Base-by-base conservation (phyloP, 2,888 invertebrate genomes). In the Xanthorhoe spadicearia region DNA sequence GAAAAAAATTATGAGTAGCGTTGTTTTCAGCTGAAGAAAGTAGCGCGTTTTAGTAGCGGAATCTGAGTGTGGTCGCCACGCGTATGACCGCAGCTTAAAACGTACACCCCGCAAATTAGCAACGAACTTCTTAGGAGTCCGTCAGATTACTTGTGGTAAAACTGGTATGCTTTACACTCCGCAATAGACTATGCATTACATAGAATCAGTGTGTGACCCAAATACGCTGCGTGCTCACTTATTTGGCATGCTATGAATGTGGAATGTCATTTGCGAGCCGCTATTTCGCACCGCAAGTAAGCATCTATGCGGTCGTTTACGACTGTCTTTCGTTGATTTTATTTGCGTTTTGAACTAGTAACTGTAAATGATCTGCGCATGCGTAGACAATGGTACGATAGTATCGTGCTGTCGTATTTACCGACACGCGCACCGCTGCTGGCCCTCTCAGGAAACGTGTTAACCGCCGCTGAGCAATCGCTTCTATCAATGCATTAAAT, bases 121-220 rank as follows among this genome's bases (percentile, higher is more conserved):
- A 79, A 83, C 81, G 76, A 84, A 82, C 83, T 83, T 85, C 83
- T 83, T 84, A 84, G 79, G 83, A 77, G 77, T 79, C 80, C 77
- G 80, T 80, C 78, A 83, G 84, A 90, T 90, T 86, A 83, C 88
- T 88, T 91, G 89, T 83, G 90, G 92, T 90, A 82, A 84, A 85
- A 83, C 79, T 80, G 75, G 66, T 73, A 82, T 78, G 78, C 78
- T 85, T 81, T 80, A 83, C 81, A 82, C 82, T 81, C 80, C 70
- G 75, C 82, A 84, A 43, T 68, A 43, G 57, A 57, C 56, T 78
- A 86, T 69, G 83, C 83, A 89, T 91, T 89, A 89, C 86, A 72
- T 74, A 84, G 83, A 86, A 86, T 80, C 85, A 82, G 85, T 84
- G 86, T 89, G 86, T 90, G 89, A 89, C 92, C 91, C 80, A 87